Evolutionary conservation across 2,797 vertebrate genomes (phyloP).

Genomic region (Syngnathus rostellatus): DNA sequence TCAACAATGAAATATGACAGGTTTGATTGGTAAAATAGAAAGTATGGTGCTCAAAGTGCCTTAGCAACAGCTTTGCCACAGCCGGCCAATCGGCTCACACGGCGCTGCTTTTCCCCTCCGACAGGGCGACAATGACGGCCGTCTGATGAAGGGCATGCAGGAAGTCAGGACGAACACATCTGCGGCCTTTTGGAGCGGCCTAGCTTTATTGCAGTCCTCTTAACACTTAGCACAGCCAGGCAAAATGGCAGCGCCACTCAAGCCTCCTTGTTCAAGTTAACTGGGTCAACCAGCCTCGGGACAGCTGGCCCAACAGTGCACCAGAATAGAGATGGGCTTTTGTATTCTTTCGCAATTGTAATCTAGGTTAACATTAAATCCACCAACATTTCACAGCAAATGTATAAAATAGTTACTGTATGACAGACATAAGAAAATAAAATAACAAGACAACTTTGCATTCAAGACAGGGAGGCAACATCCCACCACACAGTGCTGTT

Average conservation of each 20-base stretch:
- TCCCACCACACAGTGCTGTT: not conserved
- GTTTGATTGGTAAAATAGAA: not conserved
- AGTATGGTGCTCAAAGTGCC: conserved; percentile 17
- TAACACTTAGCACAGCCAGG: conserved; percentile 29
- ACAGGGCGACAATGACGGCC: not conserved
- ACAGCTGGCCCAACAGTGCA: conserved; percentile 40
- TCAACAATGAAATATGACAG: not conserved
- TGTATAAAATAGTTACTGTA: not conserved
- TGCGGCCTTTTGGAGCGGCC: not conserved
- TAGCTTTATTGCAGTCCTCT: not conserved
- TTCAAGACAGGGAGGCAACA: not conserved
- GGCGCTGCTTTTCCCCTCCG: not conserved
- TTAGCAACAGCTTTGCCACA: conserved; percentile 62
- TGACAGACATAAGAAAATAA: too few relatives aligned
- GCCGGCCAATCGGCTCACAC: conserved; percentile 50
- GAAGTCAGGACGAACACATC: not conserved
- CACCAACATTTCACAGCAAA: not conserved
- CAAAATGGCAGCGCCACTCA: conserved; percentile 58
- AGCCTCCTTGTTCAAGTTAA: conserved; percentile 40
- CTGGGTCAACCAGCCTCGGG: conserved; percentile 51
- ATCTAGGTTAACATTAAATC: not conserved
- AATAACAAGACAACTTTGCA: not conserved
- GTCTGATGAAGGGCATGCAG: conserved; percentile 1
- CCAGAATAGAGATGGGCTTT: not conserved
- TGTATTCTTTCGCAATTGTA: not conserved